Conservation (phyloP, 2,113 vertebrate genomes). For the Mirounga angustirostris region DNA sequence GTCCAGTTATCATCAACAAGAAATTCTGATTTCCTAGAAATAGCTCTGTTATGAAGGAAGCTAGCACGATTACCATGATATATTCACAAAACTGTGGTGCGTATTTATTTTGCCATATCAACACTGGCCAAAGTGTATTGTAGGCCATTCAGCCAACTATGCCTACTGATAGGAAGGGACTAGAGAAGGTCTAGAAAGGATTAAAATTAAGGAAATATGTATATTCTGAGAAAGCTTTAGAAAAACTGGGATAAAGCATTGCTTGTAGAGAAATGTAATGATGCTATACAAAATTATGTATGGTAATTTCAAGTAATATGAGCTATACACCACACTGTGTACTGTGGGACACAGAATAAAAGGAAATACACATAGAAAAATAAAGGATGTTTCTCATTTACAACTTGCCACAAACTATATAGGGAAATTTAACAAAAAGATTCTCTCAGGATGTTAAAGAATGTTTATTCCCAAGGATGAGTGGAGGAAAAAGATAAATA, state of each 20-base stretch:
- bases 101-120: constrained; percentile 46
- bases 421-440: not conserved
- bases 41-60: constrained; percentile 50
- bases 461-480: not conserved
- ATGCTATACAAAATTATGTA: not conserved
- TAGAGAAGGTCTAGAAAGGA: not conserved
- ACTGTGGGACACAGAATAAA: not conserved
- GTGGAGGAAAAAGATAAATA: not conserved
- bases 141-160: not conserved
- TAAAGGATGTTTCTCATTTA: not conserved
- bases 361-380: not conserved
- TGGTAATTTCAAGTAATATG: not conserved
- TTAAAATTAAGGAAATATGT: not conserved
- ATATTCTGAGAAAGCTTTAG: not conserved
- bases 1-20: constrained; percentile 55
- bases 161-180: not conserved
- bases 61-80: not conserved
- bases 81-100: constrained; percentile 45
- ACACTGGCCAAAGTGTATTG: not conserved
- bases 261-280: not conserved
- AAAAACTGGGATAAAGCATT: not conserved
- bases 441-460: not conserved
- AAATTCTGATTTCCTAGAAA: constrained; percentile 56
- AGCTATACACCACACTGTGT: not conserved
- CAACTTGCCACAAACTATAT: not conserved